Conservation (phyloP, 2,888 invertebrate species). For the Digitonthophagus gazella region DNA sequence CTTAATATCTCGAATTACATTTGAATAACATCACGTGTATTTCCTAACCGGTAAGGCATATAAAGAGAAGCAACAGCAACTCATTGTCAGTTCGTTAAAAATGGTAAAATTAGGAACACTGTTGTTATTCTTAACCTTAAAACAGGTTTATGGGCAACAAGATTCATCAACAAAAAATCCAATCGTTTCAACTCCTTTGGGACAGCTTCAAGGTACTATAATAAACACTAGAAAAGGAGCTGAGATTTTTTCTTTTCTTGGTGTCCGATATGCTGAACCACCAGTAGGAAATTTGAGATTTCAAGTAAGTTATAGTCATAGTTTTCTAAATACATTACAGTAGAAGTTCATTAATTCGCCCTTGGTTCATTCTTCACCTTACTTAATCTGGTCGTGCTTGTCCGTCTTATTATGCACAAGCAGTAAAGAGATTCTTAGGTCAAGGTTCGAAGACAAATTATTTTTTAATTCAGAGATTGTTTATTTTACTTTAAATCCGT, state of each 20-base stretch:
- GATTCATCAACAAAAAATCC: background rate
- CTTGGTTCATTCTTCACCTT: too few relatives aligned
- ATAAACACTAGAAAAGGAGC: constrained; percentile 18
- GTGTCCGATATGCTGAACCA: constrained; percentile 24
- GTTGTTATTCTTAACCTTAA: too few relatives aligned
- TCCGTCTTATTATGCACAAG: too few relatives aligned
- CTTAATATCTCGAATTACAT: background rate
- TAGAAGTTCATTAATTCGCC: too few relatives aligned
- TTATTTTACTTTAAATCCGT: too few relatives aligned
- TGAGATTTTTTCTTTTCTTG: constrained; percentile 21
- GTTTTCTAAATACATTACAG: too few relatives aligned
- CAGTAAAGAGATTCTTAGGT: too few relatives aligned
- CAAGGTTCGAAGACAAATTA: too few relatives aligned
- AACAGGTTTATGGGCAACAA: too few relatives aligned
- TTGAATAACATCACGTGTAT: background rate
- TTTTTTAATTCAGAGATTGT: too few relatives aligned
- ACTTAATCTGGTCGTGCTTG: too few relatives aligned
- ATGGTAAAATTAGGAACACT: background rate
- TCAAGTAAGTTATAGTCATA: too few relatives aligned
- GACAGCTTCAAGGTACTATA: constrained; percentile 19
- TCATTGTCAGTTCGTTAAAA: background rate
- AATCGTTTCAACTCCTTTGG: constrained; percentile 20
- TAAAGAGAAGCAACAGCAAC: background rate
- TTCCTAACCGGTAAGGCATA: background rate
- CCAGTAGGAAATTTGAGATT: constrained; percentile 26